Base-by-base conservation (phyloP, 2,797 vertebrate genomes). In the Pseudomugil gertrudae region DNA sequence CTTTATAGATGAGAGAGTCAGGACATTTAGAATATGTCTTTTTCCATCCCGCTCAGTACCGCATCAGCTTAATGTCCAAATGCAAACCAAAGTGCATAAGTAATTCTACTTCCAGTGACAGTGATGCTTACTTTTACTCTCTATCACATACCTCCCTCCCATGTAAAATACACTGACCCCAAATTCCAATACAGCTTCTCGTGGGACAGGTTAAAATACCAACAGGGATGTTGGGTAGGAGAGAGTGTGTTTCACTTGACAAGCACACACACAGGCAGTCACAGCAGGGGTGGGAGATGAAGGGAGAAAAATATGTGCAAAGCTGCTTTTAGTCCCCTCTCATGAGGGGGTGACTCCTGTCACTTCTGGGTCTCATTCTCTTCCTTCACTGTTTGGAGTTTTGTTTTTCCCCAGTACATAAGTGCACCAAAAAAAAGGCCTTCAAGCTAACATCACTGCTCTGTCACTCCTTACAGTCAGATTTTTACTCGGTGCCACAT, bases 401-500 rank as follows among this genome's bases (percentile, higher is more conserved):
- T 78, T 85, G 83, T 66, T 85, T 85, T 45, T 19, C 64, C 78
- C 84, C 74, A 71, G 17, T 59, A 63, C 19, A 57, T 51, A 48
- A 32, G 29, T 14, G 8, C 13, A 36, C 35, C 13, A 72, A 59
- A 71, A 53, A 58, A 64, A 58, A 10, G 1, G 17, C 62, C 60
- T 13, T 51, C 23, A 55, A 30, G 63, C 54, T 54, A 13, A 11
- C 27, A 55, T 15, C 55, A 36, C 43, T 63, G 51, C 60, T 68
- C 56, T 24, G 38, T 72, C n/a, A n/a, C n/a, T n/a, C n/a, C n/a
- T n/a, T n/a, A n/a, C 63, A 69, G 53, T 65, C 53, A 57, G 74
- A 40, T 53, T 79, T n/a, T 77, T 68, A 15, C 66, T 83, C 68
- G 9, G 45, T 78, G 76, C 72, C 79, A 85, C 84, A 74, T 83